Conservation (phyloP, 2,113 vertebrate genomes). For the Cheirogaleus medius region DNA sequence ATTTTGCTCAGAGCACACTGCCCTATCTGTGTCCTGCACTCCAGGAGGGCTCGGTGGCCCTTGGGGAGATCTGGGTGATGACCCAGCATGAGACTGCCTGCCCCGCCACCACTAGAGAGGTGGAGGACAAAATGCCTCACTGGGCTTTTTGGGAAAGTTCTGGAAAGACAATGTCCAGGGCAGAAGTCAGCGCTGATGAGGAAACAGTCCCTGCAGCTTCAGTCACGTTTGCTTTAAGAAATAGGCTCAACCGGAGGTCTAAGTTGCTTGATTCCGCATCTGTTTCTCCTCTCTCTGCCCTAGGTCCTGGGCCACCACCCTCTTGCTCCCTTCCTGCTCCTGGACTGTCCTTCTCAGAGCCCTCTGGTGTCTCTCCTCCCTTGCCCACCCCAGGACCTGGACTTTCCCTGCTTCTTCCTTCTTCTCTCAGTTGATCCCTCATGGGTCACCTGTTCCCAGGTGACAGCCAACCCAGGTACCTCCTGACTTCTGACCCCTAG, state of each 20-base stretch:
- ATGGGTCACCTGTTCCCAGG: neutral
- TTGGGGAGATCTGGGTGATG: neutral
- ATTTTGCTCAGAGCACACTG: neutral
- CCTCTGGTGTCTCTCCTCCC: neutral
- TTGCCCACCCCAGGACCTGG: neutral
- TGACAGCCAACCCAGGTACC: neutral
- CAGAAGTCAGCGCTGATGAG: neutral
- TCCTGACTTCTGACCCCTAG: neutral
- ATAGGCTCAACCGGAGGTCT: neutral
- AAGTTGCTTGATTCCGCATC: neutral
- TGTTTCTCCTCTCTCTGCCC: neutral
- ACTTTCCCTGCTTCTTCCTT: neutral
- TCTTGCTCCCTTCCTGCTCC: neutral
- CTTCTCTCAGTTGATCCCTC: neutral
- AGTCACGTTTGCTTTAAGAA: constrained; percentile 7
- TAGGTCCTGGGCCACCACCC: neutral
- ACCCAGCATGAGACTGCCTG: neutral
- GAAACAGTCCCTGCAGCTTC: neutral
- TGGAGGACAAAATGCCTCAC: neutral
- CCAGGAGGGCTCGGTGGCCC: neutral
- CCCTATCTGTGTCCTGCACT: neutral
- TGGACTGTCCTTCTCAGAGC: neutral
- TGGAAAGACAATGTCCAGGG: neutral
- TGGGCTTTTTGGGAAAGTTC: neutral
- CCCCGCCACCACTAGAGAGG: neutral